Conservation (phyloP, 1,140 invertebrate species). For the Ridgeia piscesae region DNA sequence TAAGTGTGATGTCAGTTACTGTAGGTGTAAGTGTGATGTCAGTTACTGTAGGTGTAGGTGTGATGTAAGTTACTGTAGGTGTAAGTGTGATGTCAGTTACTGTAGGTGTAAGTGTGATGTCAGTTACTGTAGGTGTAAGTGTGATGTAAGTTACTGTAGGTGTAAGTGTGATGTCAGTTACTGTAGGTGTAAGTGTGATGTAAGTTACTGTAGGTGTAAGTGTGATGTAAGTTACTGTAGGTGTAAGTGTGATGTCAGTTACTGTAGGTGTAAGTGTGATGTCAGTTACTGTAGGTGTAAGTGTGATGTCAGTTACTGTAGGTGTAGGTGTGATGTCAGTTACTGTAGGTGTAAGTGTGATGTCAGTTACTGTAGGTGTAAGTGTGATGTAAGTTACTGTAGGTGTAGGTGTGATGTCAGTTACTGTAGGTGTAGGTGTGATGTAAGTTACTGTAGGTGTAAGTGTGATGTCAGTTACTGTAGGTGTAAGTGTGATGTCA, state of each 20-base stretch:
- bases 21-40: too few relatives aligned
- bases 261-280: background rate
- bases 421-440: background rate
- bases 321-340: too few relatives aligned
- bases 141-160: background rate
- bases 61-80: background rate
- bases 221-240: background rate
- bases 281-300: background rate
- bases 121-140: background rate
- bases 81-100: too few relatives aligned
- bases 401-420: too few relatives aligned
- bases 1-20: too few relatives aligned
- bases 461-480: too few relatives aligned
- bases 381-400: background rate
- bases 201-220: background rate
- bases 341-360: background rate
- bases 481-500: too few relatives aligned
- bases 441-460: background rate
- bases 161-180: too few relatives aligned
- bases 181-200: background rate
- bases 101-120: background rate
- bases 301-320: background rate
- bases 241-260: too few relatives aligned
- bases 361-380: background rate
- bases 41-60: background rate